A percentile compares a stretch with the other conserved stretches of the same genome.
Conservation (phyloP, 1,140 invertebrate species). For the Hesperophylax magnus region DNA sequence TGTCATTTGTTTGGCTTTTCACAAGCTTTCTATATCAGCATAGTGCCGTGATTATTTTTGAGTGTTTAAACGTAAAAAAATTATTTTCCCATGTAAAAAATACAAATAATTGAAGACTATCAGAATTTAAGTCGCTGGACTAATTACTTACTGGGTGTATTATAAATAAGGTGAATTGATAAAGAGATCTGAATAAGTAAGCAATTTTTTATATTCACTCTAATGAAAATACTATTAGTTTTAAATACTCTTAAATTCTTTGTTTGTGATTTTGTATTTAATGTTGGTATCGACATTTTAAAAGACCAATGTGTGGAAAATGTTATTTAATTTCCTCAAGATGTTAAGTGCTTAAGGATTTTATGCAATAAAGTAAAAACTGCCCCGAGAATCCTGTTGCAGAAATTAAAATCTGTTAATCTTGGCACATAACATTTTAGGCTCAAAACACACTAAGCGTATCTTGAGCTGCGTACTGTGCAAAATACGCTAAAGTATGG, state of each 20-base stretch:
- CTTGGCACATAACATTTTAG: neutral
- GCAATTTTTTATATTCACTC: constrained; percentile 3
- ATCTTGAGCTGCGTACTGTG: too few species aligned
- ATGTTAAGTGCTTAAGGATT: too few species aligned
- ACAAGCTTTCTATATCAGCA: too few species aligned
- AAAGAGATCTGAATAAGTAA: constrained; percentile 6
- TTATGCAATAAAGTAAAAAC: too few species aligned
- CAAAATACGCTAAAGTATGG: too few species aligned
- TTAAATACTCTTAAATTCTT: constrained; percentile 34
- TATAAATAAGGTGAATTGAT: neutral
- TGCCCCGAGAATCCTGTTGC: too few species aligned
- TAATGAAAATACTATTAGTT: constrained; percentile 9
- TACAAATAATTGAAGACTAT: too few species aligned
- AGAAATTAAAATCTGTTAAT: neutral
- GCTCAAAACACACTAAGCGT: too few species aligned
- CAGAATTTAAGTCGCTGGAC: too few species aligned
- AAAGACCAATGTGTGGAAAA: constrained; percentile 31
- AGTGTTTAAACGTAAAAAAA: neutral
- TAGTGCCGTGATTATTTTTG: too few species aligned
- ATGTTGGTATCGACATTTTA: constrained; percentile 18
- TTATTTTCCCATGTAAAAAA: neutral
- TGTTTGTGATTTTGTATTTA: constrained; percentile 28
- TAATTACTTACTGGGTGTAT: too few species aligned
- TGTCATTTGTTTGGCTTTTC: too few species aligned
- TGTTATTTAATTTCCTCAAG: neutral